Percentiles rank a stretch among this genome's conserved stretches.
Conservation (phyloP, 2,888 invertebrate genomes). For the Ochropleura plecta region DNA sequence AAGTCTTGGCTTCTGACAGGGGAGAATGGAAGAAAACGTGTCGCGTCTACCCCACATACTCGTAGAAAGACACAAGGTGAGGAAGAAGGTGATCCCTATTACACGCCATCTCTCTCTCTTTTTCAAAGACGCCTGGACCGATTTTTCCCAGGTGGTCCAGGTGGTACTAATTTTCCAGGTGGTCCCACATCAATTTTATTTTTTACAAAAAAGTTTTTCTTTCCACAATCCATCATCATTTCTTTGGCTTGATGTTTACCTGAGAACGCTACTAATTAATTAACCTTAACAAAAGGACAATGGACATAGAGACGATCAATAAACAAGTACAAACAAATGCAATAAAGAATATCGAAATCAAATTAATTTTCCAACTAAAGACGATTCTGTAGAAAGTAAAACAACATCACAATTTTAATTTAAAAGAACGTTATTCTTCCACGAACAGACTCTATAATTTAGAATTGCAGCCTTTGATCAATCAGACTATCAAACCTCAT, state of each 20-base stretch:
- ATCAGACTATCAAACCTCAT: slow-evolving; percentile 55
- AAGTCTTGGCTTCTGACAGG: no score
- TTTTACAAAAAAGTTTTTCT: no score
- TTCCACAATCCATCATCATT: no score
- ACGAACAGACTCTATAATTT: not conserved
- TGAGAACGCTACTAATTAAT: not conserved
- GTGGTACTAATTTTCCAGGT: no score
- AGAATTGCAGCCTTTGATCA: slow-evolving; percentile 43
- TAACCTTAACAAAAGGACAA: not conserved
- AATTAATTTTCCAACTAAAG: not conserved
- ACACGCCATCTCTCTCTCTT: no score
- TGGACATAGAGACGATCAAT: not conserved
- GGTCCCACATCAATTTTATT: no score
- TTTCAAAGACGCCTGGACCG: no score
- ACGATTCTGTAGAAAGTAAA: not conserved
- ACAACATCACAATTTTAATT: not conserved
- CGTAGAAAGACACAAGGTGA: no score
- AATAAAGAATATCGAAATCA: not conserved
- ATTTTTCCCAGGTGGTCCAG: no score
- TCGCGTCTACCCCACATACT: no score
- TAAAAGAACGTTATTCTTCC: not conserved
- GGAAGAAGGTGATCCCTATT: no score
- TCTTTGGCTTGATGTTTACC: not conserved
- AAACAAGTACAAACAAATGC: not conserved
- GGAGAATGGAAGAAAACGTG: no score